Conservation (phyloP, 2,797 vertebrate genomes). For the Lagorchestes hirsutus region DNA sequence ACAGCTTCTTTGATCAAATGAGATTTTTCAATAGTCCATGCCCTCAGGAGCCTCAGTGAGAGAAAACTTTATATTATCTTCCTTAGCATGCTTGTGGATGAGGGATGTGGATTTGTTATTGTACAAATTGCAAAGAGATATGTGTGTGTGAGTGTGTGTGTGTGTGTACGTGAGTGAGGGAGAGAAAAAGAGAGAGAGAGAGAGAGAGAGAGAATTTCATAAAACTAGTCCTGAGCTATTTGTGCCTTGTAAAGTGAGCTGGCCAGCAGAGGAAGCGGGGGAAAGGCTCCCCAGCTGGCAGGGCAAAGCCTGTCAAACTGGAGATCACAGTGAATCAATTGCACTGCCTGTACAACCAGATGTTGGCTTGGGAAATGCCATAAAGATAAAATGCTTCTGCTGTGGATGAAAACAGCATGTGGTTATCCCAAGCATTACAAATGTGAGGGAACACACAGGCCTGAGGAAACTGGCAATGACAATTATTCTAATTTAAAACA, state of each 20-base stretch:
- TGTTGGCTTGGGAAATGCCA: constrained; percentile 73
- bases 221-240: not conserved
- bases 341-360: constrained; percentile 67
- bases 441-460: constrained; percentile 43
- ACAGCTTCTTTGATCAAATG: too few species aligned
- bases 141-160: too few species aligned
- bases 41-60: too few species aligned
- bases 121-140: too few species aligned
- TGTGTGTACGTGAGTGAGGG: too few species aligned
- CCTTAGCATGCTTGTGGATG: too few species aligned
- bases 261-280: constrained; percentile 52
- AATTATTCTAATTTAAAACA: constrained; percentile 64
- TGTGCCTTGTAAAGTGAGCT: constrained; percentile 35
- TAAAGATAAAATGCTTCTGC: constrained; percentile 61
- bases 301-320: constrained; percentile 57
- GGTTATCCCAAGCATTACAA: constrained; percentile 57
- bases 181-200: too few species aligned
- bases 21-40: too few species aligned
- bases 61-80: too few species aligned
- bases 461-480: constrained; percentile 37
- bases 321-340: constrained; percentile 69
- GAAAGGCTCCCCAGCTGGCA: constrained; percentile 61
- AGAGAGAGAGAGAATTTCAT: not conserved
- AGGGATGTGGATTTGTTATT: too few species aligned
- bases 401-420: constrained; percentile 58